Percentiles rank a stretch among this genome's conserved stretches.
Conservation (phyloP, 2,888 invertebrate species). For the Agrochola macilenta region DNA sequence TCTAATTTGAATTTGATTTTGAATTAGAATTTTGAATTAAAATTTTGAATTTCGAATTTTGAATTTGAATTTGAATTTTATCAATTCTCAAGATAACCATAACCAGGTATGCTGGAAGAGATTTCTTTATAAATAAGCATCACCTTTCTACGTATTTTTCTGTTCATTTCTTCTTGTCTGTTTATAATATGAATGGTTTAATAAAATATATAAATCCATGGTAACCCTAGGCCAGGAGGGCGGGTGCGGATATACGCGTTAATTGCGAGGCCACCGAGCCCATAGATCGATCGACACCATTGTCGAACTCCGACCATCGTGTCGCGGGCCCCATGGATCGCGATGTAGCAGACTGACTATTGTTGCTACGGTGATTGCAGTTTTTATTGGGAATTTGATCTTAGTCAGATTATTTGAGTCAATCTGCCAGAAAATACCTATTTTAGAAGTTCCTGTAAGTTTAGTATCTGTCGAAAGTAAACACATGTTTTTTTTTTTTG, state of each 20-base stretch:
- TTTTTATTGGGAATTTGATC: slow-evolving; percentile 9
- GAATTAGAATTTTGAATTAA: no score
- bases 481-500: no score
- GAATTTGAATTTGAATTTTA: no score
- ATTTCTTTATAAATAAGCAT: neutral
- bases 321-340: slow-evolving; percentile 63
- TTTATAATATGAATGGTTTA: neutral
- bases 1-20: no score
- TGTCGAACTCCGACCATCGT: slow-evolving; percentile 67
- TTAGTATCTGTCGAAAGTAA: neutral
- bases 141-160: neutral
- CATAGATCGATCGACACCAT: slow-evolving; percentile 75
- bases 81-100: neutral
- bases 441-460: neutral
- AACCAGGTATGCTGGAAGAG: neutral
- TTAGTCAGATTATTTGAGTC: neutral
- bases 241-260: slow-evolving; percentile 84
- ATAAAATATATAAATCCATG: slow-evolving; percentile 26
- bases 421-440: neutral
- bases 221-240: slow-evolving; percentile 64
- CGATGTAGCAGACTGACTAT: slow-evolving; percentile 26
- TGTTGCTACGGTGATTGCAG: slow-evolving; percentile 54
- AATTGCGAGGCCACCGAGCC: slow-evolving; percentile 81
- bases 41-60: no score
- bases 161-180: neutral